A percentile compares a stretch with the other conserved stretches of the same genome.
phyloP scores from a whole-genome alignment of 2,113 vertebrate genomes.

The Climacteris rufus region DNA sequence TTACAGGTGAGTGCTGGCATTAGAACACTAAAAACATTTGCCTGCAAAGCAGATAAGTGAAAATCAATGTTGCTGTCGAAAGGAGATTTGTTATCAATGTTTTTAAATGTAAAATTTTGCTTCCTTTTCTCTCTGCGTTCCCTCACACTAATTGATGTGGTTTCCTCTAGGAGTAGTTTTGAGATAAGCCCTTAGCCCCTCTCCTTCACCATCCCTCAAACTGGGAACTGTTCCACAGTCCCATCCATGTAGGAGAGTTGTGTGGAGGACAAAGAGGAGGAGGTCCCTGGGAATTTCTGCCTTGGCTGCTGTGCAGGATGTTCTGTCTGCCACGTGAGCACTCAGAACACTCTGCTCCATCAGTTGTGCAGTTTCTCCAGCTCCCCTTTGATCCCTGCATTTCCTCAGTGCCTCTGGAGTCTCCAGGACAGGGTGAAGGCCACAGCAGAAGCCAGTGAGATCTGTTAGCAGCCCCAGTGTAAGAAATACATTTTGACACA shows the following conservation, averaged over 20 bases:
- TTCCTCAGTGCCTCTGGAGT: neutral
- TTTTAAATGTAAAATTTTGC: neutral
- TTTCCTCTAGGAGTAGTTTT: neutral
- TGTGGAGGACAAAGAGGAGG: neutral
- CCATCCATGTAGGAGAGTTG: neutral
- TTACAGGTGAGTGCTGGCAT: conserved; percentile 81
- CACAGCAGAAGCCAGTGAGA: neutral
- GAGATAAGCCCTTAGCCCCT: neutral
- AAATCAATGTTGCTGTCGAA: neutral
- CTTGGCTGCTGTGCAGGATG: neutral
- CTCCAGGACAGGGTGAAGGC: neutral
- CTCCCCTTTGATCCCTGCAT: neutral
- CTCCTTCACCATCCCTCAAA: neutral
- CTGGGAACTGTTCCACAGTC: neutral
- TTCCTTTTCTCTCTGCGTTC: neutral
- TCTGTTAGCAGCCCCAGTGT: neutral
- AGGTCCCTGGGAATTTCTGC: neutral
- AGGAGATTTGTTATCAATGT: neutral
- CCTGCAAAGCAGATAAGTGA: neutral
- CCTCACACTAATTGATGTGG: neutral
- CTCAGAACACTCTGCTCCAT: neutral
- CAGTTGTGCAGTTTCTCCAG: neutral
- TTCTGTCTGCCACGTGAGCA: neutral
- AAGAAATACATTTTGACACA: neutral
- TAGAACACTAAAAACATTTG: neutral